Evolutionary conservation across 53 echinoderm and acorn worm genomes (phyloP).

Genomic region (Paracentrotus lividus): DNA sequence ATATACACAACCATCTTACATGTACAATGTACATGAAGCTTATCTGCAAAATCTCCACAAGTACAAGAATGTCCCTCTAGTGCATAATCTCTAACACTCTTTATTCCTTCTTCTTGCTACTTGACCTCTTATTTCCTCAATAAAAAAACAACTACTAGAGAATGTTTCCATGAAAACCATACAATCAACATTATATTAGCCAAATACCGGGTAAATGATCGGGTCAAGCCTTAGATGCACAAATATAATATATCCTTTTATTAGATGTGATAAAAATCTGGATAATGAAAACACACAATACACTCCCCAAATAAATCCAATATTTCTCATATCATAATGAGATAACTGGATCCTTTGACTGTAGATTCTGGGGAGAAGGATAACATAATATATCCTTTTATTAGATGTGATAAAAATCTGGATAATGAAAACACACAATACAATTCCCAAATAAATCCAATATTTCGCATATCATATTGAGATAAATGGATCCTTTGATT

Average conservation of each 20-base stretch:
- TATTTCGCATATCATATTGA: background rate
- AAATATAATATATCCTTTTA: constrained; percentile 1
- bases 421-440: background rate
- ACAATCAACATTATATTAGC: background rate
- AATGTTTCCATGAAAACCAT: background rate
- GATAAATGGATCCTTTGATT: background rate
- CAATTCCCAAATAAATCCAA: background rate
- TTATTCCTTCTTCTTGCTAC: background rate
- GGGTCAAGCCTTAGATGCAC: constrained; percentile 20
- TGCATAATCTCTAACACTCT: too few relatives aligned
- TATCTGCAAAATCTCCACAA: background rate
- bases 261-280: constrained; percentile 7
- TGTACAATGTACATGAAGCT: too few relatives aligned
- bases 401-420: constrained; percentile 7
- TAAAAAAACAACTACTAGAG: background rate
- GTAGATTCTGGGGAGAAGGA: background rate
- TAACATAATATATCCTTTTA: background rate
- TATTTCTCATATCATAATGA: background rate
- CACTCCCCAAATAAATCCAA: background rate
- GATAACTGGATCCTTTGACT: background rate
- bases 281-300: background rate
- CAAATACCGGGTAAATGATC: constrained; percentile 1
- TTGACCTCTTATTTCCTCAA: background rate
- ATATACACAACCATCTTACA: background rate
- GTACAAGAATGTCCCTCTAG: too few relatives aligned